phyloP scores from a whole-genome alignment of 1,140 invertebrate genomes.

The Brachionus rotundiformis region DNA sequence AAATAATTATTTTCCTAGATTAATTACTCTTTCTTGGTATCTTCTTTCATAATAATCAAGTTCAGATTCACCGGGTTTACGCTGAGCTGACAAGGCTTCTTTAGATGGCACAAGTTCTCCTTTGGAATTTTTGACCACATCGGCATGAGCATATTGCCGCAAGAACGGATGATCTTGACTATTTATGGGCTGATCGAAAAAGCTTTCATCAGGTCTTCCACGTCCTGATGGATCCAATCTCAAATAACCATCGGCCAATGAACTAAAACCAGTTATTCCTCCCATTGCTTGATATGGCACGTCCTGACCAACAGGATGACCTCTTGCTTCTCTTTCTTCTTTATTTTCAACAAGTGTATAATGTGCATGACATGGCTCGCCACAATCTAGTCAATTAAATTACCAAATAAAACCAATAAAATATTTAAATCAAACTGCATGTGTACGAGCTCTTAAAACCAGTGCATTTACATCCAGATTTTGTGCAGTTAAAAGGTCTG shows the following conservation, averaged over 20 bases:
- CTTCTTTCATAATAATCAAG: conserved; percentile 63
- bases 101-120: conserved; percentile 53
- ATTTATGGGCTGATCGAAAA: conserved; percentile 62
- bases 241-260: conserved; percentile 63
- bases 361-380: conserved; percentile 58
- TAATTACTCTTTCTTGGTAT: conserved; percentile 45
- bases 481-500: conserved; percentile 58
- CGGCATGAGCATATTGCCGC: conserved; percentile 59
- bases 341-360: conserved; percentile 62
- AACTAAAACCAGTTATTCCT: conserved; percentile 64
- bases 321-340: conserved; percentile 60
- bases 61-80: conserved; percentile 61
- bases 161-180: conserved; percentile 62
- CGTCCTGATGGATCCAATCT: conserved; percentile 63
- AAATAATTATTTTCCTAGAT: neutral
- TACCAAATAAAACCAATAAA: neutral
- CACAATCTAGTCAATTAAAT: conserved; percentile 56
- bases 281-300: conserved; percentile 63
- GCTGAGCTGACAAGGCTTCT: conserved; percentile 59
- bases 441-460: conserved; percentile 63
- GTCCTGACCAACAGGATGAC: conserved; percentile 63
- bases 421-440: conserved; percentile 54
- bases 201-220: conserved; percentile 62
- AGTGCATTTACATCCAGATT: conserved; percentile 59
- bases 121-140: conserved; percentile 53